A percentile compares a stretch with the other conserved stretches of the same genome.
These are phyloP conservation scores for Galaxias olidus DNA, from an alignment of 2,797 vertebrate species.

Conservation along the genomic window DNA sequence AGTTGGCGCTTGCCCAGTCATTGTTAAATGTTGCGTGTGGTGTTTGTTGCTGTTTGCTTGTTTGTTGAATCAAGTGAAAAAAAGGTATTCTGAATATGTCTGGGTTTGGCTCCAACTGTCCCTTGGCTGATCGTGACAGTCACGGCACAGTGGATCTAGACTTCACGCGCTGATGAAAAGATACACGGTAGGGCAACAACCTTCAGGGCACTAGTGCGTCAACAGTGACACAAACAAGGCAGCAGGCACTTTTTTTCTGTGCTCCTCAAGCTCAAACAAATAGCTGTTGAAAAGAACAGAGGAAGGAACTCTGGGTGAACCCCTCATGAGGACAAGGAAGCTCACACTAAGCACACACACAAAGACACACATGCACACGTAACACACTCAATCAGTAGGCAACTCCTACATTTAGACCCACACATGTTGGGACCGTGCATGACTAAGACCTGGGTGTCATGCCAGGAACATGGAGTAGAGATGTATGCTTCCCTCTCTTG, in stretches of 20 bases:
- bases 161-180: too few relatives aligned
- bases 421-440: too few relatives aligned
- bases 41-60: too few relatives aligned
- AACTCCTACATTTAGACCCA: constrained; percentile 10
- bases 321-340: constrained; percentile 42
- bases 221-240: not conserved
- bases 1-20: too few relatives aligned
- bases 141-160: too few relatives aligned
- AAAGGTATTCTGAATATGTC: too few relatives aligned
- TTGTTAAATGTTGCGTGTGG: too few relatives aligned
- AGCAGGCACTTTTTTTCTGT: not conserved
- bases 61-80: too few relatives aligned
- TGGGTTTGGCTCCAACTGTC: too few relatives aligned
- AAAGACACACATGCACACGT: constrained; percentile 20
- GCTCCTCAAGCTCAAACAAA: constrained; percentile 13
- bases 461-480: not conserved
- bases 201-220: not conserved
- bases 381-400: constrained; percentile 15
- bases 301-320: constrained; percentile 36
- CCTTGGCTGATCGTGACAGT: too few relatives aligned
- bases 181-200: too few relatives aligned
- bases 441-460: too few relatives aligned
- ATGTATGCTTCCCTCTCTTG: constrained; percentile 8
- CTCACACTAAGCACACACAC: constrained; percentile 2
- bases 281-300: constrained; percentile 31